These are phyloP conservation scores for Champsocephalus esox DNA, from an alignment of 2,797 vertebrate genomes.

Conservation along the genomic window DNA sequence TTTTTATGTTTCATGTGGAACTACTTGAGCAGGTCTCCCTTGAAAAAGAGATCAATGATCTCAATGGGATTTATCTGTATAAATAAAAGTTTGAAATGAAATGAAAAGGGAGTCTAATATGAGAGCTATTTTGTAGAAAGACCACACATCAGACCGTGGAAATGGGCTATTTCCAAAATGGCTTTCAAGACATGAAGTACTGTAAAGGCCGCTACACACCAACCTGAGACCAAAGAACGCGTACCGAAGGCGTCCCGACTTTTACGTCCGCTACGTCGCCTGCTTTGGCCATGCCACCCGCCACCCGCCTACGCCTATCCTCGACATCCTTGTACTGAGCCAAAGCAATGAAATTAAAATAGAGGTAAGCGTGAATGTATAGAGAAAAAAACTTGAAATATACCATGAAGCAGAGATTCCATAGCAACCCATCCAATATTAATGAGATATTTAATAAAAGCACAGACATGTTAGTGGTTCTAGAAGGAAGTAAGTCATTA, in stretches of 20 bases:
- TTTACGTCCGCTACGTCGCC: no score
- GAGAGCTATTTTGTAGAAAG: constrained; percentile 54
- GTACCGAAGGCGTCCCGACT: no score
- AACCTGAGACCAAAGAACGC: no score
- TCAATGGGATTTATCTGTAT: no score
- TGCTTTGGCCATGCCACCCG: no score
- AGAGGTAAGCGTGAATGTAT: constrained; percentile 15
- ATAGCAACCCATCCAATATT: background rate
- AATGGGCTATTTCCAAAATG: constrained; percentile 66
- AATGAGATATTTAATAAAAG: background rate
- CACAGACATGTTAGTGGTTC: background rate
- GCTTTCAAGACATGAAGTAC: constrained; percentile 53
- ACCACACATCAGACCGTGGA: constrained; percentile 58
- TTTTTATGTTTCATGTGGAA: no score
- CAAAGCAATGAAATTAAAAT: constrained; percentile 32
- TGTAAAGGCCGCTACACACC: constrained; percentile 14
- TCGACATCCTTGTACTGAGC: constrained; percentile 37
- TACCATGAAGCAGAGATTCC: background rate
- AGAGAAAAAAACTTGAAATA: background rate
- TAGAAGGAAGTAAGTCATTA: background rate
- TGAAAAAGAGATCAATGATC: no score
- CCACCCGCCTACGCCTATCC: background rate
- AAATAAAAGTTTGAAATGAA: no score
- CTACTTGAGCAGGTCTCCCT: no score
- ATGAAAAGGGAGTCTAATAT: constrained; percentile 48